Base-by-base conservation (phyloP, 2,797 vertebrate genomes). In the Hipposideros larvatus region DNA sequence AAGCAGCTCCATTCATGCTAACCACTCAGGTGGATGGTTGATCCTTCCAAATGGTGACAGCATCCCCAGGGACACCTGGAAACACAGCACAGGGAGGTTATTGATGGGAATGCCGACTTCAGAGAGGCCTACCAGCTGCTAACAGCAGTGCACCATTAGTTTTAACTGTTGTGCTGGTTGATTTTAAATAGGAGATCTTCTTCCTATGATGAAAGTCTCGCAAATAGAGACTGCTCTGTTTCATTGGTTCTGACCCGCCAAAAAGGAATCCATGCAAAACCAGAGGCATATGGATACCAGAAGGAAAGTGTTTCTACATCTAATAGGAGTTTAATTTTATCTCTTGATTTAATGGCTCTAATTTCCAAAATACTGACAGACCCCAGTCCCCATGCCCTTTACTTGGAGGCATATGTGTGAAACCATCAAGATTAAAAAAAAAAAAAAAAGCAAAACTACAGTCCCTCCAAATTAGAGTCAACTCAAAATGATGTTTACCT, bases 351-450 rank as follows among this genome's bases (percentile, higher is more conserved):
- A 92, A 16, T 75, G 37, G 11, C 9, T 87, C 48, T 59, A 66
- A 78, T 87, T 95, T 93, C 57, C 46, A 85, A 97, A 91, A 57
- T 94, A 80, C n/a, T 71, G n/a, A 87, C 55, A 85, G 51, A 71
- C 48, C 24, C 4, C 15, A 51, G 16, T 55, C 75, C 7, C 68
- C 21, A 28, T 31, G 43, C 68, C 15, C 24, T 11, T 28, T 43
- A 37, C 21, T 18, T 3, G 70, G 79, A 87, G 22, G 14, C 15
- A 26, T 21, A 8, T 43, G 53, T 53, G 61, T 55, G 93, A 37
- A 80, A 51, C 1, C 8, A 48, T 73, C 68, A 73, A 93, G 79
- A 14, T 89, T 87, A 53, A 79, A 87, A 75, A 57, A 37, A 75
- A 21, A 34, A 73, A 73, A 77, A 21, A 34, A 73, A 73, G 71